Conservation (phyloP, 2,888 invertebrate species). For the Leptinotarsa haldemani region DNA sequence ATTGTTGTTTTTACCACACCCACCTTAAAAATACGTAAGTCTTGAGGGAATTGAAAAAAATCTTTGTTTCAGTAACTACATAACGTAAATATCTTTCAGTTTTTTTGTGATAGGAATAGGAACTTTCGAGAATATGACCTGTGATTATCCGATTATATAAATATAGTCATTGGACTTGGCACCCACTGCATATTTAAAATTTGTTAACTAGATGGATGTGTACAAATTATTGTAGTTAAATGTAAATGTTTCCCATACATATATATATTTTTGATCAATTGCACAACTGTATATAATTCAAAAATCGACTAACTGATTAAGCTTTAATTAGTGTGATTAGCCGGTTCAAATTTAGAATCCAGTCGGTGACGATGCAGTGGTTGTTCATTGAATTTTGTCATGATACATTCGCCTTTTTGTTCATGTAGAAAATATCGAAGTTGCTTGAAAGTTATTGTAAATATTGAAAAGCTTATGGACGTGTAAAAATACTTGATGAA, state of each 20-base stretch:
- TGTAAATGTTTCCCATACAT: conserved; percentile 36
- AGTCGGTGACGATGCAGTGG: conserved; percentile 28
- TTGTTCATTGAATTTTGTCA: conserved; percentile 38
- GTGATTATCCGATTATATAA: conserved; percentile 37
- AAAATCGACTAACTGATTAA: conserved; percentile 29
- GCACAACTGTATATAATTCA: conserved; percentile 37
- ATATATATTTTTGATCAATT: conserved; percentile 31
- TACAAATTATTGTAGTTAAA: conserved; percentile 39
- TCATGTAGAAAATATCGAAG: conserved; percentile 47
- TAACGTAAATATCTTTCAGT: not conserved
- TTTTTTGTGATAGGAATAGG: conserved; percentile 10
- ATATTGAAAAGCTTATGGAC: conserved; percentile 48
- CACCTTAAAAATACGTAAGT: conserved; percentile 12
- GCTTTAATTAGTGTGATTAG: conserved; percentile 37
- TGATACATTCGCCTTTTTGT: conserved; percentile 47
- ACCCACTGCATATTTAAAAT: conserved; percentile 24
- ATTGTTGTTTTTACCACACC: not conserved
- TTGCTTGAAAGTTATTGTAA: conserved; percentile 48
- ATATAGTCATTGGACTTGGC: conserved; percentile 30
- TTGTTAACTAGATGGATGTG: conserved; percentile 31
- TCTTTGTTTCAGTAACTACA: not conserved
- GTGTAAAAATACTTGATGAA: conserved; percentile 43
- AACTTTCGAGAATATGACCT: conserved; percentile 30
- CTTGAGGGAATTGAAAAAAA: conserved; percentile 10
- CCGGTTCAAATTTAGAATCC: conserved; percentile 29